Conservation (phyloP, 2,797 vertebrate species). For the Hafferia zeledoni region DNA sequence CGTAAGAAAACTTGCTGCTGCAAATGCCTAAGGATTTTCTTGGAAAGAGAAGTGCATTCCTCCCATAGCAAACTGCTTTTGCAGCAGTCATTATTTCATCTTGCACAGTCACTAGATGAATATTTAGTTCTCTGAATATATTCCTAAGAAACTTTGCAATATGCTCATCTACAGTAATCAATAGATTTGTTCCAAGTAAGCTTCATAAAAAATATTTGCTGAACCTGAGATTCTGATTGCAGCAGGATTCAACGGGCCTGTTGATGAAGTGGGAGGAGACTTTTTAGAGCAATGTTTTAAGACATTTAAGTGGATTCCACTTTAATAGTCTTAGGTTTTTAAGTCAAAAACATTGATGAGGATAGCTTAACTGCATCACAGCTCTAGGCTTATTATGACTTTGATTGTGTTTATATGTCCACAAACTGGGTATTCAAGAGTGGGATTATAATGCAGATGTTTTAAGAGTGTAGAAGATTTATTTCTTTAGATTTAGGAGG, state of each 20-base stretch:
- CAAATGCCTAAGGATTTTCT: neutral
- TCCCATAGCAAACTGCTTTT: neutral
- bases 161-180: neutral
- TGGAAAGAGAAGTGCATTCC: neutral
- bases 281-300: constrained; percentile 15
- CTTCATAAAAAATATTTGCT: neutral
- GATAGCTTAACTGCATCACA: constrained; percentile 41
- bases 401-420: constrained; percentile 50
- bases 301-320: constrained; percentile 31
- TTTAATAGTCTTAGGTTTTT: constrained; percentile 22
- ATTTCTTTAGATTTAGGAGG: constrained; percentile 74
- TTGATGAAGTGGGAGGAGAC: neutral
- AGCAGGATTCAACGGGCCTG: neutral
- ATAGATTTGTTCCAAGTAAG: neutral
- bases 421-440: constrained; percentile 42
- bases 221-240: constrained; percentile 5
- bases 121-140: neutral
- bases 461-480: constrained; percentile 67
- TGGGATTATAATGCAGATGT: constrained; percentile 66
- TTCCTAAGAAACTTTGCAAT: neutral
- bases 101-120: neutral
- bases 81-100: neutral
- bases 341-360: constrained; percentile 46
- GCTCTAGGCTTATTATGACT: constrained; percentile 56
- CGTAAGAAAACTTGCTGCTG: neutral